phyloP scores from a whole-genome alignment of 2,888 invertebrate genomes.

The Tenthredo distinguenda region DNA sequence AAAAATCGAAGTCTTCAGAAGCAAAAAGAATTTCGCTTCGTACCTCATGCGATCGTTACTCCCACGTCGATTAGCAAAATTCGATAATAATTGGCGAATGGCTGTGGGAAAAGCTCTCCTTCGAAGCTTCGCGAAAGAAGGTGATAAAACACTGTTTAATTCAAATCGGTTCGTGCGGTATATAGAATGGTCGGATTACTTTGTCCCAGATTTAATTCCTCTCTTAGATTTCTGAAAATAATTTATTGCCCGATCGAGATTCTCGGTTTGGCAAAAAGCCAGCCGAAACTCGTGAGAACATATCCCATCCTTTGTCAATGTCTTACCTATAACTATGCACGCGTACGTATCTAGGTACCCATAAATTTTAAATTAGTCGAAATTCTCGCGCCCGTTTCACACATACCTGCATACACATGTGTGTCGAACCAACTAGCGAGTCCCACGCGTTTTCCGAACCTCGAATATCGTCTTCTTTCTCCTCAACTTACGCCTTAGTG shows the following conservation, averaged over 20 bases:
- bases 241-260: conserved; percentile 72
- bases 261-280: conserved; percentile 68
- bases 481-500: not conserved
- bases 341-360: conserved; percentile 48
- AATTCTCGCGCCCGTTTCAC: not conserved
- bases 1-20: not conserved
- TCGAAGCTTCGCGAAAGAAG: not conserved
- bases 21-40: not conserved
- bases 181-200: not conserved
- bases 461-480: not conserved
- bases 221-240: conserved; percentile 61
- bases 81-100: not conserved
- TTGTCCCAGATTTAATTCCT: conserved; percentile 25
- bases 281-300: conserved; percentile 53
- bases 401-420: not conserved
- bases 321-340: conserved; percentile 21
- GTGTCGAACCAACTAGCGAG: not conserved
- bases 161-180: not conserved
- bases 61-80: no score
- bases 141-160: not conserved
- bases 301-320: conserved; percentile 19
- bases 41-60: no score
- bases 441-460: not conserved
- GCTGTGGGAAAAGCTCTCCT: not conserved
- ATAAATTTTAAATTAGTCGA: conserved; percentile 65